Evolutionary conservation across 1,140 invertebrate genomes (phyloP).

Genomic region (Colletes latitarsis): DNA sequence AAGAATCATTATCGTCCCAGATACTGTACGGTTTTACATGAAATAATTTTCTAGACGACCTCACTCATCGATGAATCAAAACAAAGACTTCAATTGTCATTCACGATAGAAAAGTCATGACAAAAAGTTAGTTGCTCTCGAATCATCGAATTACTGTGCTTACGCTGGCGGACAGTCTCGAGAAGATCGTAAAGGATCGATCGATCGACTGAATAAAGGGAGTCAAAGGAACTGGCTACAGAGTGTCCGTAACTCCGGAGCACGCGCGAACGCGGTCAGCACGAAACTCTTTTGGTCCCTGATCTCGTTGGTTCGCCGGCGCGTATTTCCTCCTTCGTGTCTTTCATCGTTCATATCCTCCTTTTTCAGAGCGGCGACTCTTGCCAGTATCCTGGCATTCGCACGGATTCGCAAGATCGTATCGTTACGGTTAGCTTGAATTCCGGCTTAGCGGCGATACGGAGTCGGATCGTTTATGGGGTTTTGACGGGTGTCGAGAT

Average conservation of each 20-base stretch:
- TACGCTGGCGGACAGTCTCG: too few species aligned
- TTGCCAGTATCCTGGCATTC: slow-evolving; percentile 28
- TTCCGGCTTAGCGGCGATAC: slow-evolving; percentile 32
- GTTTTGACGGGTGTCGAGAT: slow-evolving; percentile 43
- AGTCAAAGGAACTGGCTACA: too few species aligned
- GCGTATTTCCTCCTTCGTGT: neutral
- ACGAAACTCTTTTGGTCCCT: neutral
- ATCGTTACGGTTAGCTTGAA: slow-evolving; percentile 23
- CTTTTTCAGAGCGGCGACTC: neutral
- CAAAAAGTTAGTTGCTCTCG: too few species aligned
- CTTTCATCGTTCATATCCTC: slow-evolving; percentile 9
- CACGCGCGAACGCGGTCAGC: slow-evolving; percentile 5
- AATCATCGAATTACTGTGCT: too few species aligned
- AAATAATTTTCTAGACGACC: too few species aligned
- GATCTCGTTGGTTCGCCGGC: neutral
- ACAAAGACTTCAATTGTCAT: too few species aligned
- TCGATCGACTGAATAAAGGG: too few species aligned
- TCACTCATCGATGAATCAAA: too few species aligned
- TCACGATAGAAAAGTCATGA: too few species aligned
- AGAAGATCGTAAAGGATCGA: neutral
- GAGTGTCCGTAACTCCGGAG: neutral
- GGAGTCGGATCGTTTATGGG: slow-evolving; percentile 48
- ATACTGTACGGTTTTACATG: too few species aligned
- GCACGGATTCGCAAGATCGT: slow-evolving; percentile 53
- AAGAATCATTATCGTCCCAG: too few species aligned